phyloP scores from a whole-genome alignment of 2,888 invertebrate genomes.

The Tromatobia lineatoria region DNA sequence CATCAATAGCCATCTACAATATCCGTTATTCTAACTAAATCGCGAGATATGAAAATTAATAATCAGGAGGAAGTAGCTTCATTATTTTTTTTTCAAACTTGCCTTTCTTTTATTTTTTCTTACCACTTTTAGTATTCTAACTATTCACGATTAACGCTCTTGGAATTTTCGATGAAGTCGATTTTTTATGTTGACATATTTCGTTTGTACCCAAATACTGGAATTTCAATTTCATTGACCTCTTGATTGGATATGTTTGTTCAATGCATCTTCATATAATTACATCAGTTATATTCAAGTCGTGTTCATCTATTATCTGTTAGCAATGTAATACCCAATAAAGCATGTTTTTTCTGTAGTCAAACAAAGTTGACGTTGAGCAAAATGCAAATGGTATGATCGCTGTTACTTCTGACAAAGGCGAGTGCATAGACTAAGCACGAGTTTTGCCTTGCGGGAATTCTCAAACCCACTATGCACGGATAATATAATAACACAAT shows the following conservation, averaged over 20 bases:
- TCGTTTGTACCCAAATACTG: background rate
- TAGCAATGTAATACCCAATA: background rate
- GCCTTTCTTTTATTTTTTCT: no score
- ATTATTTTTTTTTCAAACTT: no score
- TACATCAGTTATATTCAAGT: background rate
- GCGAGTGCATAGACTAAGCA: conserved; percentile 78
- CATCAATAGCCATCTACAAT: no score
- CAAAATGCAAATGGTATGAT: conserved; percentile 58
- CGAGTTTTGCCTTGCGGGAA: conserved; percentile 69
- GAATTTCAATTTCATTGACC: background rate
- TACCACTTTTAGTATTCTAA: no score
- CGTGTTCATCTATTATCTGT: background rate
- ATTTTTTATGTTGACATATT: no score
- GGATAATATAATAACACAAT: conserved; percentile 69
- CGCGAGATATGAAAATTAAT: no score
- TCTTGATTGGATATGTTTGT: background rate
- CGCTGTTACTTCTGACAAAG: conserved; percentile 78
- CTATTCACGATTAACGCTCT: no score
- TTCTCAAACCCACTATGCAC: conserved; percentile 75
- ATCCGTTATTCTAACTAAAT: no score
- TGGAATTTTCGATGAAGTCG: no score
- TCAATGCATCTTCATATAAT: background rate
- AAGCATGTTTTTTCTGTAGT: background rate
- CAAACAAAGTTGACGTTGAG: background rate
- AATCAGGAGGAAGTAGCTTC: no score